These are phyloP conservation scores for Ciconia boyciana DNA, from an alignment of 2,113 vertebrate species.

Conservation along the genomic window DNA sequence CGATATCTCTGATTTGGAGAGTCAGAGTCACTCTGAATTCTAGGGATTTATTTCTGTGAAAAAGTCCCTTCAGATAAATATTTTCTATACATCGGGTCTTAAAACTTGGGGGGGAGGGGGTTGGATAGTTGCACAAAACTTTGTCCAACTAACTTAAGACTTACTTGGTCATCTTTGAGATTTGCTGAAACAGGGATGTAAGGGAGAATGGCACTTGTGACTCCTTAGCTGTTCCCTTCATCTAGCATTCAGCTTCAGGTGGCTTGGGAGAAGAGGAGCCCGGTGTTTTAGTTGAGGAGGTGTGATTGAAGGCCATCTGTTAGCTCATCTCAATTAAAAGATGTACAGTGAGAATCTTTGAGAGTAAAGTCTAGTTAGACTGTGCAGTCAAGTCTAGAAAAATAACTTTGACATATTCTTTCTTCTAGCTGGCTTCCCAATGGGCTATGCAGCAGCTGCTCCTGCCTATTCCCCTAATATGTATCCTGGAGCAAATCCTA, in stretches of 20 bases:
- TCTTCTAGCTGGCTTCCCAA: constrained; percentile 88
- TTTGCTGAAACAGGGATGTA: not conserved
- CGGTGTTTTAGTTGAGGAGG: not conserved
- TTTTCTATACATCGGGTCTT: not conserved
- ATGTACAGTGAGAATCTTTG: not conserved
- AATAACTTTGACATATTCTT: not conserved
- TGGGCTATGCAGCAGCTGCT: constrained; percentile 91
- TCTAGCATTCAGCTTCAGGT: not conserved
- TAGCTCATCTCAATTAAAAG: not conserved
- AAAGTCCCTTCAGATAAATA: not conserved
- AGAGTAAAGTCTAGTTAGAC: not conserved
- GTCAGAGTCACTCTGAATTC: not conserved
- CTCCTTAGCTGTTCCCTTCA: not conserved
- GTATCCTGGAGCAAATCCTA: constrained; percentile 91
- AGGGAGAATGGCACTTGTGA: not conserved
- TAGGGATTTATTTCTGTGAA: not conserved
- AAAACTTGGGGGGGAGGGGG: not conserved
- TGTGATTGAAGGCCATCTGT: not conserved
- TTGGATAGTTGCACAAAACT: not conserved
- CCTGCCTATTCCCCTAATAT: constrained; percentile 90
- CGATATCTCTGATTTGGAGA: not conserved
- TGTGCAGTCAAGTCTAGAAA: not conserved
- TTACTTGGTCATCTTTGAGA: not conserved
- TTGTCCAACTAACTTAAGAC: not conserved
- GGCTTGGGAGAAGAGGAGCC: not conserved